phyloP scores from a whole-genome alignment of 2,888 invertebrate species.

The Trichacis sp. region DNA sequence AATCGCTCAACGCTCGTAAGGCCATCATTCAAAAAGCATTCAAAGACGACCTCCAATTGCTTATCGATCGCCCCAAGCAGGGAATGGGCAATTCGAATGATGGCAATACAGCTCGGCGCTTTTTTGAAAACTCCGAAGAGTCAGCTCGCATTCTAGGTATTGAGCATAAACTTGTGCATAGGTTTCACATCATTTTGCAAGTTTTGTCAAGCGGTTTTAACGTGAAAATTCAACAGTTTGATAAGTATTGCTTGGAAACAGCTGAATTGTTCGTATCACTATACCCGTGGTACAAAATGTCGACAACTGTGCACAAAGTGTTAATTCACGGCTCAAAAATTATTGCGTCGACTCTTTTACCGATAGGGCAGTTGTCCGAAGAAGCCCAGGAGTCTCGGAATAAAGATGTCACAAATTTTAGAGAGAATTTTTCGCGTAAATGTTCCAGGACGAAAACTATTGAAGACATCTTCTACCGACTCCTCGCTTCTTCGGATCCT shows the following conservation, averaged over 20 bases:
- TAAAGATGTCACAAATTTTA: too few relatives aligned
- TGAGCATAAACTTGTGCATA: too few relatives aligned
- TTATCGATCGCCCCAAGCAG: constrained; percentile 23
- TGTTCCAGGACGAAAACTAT: constrained; percentile 11
- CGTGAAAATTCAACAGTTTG: neutral
- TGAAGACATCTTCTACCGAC: constrained; percentile 18
- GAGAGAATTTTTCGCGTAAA: constrained; percentile 15
- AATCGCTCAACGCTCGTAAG: constrained; percentile 1
- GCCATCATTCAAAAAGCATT: too few relatives aligned
- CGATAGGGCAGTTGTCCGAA: neutral
- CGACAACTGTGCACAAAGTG: constrained; percentile 2
- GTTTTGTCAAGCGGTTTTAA: too few relatives aligned
- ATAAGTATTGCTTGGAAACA: too few relatives aligned
- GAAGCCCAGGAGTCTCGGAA: neutral
- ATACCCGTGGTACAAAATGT: neutral
- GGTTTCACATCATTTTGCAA: too few relatives aligned
- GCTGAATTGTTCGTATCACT: neutral
- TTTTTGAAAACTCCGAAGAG: too few relatives aligned
- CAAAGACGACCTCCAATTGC: constrained; percentile 22
- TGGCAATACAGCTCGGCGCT: too few relatives aligned
- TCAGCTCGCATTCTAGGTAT: too few relatives aligned
- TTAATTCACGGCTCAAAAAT: too few relatives aligned
- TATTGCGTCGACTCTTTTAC: too few relatives aligned
- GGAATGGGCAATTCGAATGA: too few relatives aligned
- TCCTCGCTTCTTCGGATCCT: neutral